Conservation (phyloP, 2,113 vertebrate genomes). For the Tyrannus savana region DNA sequence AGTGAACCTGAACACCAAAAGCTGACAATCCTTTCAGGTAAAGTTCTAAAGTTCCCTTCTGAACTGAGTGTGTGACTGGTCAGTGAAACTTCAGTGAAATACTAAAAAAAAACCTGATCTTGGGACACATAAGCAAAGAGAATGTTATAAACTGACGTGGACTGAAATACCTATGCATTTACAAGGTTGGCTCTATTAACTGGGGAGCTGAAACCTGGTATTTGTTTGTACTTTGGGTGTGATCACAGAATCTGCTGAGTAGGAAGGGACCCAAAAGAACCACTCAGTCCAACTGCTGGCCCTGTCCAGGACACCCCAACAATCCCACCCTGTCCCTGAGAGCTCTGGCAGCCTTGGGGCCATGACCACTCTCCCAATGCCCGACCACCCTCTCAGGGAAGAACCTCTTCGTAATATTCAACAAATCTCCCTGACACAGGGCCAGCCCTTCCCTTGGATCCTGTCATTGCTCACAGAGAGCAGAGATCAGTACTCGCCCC, state of each 20-base stretch:
- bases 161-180: background rate
- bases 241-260: rapidly evolving
- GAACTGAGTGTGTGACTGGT: background rate
- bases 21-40: background rate
- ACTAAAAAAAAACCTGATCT: background rate
- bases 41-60: background rate
- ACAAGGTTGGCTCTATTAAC: background rate
- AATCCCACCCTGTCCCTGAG: background rate
- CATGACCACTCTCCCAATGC: background rate
- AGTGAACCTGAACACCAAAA: background rate
- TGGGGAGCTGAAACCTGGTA: background rate
- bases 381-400: background rate
- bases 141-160: background rate
- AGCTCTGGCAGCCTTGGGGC: background rate
- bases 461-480: background rate
- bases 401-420: background rate
- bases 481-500: background rate
- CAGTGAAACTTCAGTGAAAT: background rate
- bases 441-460: rapidly evolving
- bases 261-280: background rate
- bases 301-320: background rate
- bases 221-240: background rate
- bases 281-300: rapidly evolving
- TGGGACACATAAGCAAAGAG: background rate
- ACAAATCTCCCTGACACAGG: rapidly evolving